These are phyloP conservation scores for Crossaster papposus DNA, from an alignment of 53 echinoderm and acorn worm species.

Conservation along the genomic window DNA sequence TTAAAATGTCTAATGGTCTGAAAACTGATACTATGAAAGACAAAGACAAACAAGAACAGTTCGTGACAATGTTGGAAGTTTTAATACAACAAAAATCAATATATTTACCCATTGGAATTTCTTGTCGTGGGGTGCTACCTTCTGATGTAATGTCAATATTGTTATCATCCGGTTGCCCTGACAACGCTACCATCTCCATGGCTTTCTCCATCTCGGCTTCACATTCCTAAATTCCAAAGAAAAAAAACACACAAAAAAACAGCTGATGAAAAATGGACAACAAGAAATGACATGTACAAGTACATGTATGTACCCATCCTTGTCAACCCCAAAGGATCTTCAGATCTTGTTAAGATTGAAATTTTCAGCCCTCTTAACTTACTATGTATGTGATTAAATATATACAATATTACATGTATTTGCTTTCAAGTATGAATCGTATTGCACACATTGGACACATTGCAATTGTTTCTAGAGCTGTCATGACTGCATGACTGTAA, in stretches of 20 bases:
- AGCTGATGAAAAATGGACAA: neutral
- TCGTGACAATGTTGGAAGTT: neutral
- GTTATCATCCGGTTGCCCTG: constrained; percentile 49
- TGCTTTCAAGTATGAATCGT: no score
- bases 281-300: no score
- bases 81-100: neutral
- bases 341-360: no score
- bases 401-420: no score
- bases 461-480: neutral
- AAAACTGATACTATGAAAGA: no score
- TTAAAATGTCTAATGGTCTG: no score
- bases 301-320: no score
- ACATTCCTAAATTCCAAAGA: constrained; percentile 63
- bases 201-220: constrained; percentile 77
- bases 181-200: constrained; percentile 64
- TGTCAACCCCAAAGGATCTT: no score
- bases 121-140: constrained; percentile 13
- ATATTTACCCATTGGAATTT: constrained; percentile 23
- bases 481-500: no score
- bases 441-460: neutral
- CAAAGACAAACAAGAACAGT: no score
- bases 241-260: neutral
- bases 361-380: no score
- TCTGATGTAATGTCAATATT: neutral
- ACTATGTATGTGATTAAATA: no score